Conservation (phyloP, 2,888 invertebrate species). For the Ditylenchus weischeri region DNA sequence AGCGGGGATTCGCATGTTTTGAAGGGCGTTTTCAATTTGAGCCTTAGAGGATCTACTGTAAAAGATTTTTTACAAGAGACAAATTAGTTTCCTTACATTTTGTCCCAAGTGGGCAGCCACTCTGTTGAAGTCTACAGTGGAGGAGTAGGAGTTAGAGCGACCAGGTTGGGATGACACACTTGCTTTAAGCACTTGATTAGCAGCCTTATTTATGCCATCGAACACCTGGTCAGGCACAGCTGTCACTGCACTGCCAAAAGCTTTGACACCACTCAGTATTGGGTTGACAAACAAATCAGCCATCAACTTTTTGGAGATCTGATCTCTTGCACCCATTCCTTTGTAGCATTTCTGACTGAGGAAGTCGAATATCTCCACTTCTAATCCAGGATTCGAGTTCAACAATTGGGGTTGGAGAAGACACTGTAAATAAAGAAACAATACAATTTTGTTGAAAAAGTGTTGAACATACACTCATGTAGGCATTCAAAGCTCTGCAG, state of each 20-base stretch:
- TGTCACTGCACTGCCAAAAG: conserved; percentile 72
- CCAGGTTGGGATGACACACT: not conserved
- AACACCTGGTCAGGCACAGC: conserved; percentile 83
- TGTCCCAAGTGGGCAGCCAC: conserved; percentile 44
- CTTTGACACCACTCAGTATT: conserved; percentile 77
- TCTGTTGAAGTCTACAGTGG: conserved; percentile 39
- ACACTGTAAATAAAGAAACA: conserved; percentile 11
- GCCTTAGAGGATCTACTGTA: no score
- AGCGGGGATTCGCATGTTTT: no score
- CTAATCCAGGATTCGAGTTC: conserved; percentile 68
- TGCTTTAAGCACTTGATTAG: conserved; percentile 58
- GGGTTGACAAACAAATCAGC: conserved; percentile 72
- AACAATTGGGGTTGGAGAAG: conserved; percentile 59
- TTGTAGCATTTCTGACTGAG: conserved; percentile 55
- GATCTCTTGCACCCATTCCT: conserved; percentile 6
- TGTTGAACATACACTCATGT: conserved; percentile 66
- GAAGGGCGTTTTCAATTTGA: no score
- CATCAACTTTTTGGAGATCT: conserved; percentile 55
- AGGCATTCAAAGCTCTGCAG: conserved; percentile 73
- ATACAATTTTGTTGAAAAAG: no score
- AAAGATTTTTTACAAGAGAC: no score
- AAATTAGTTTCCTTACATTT: conserved; percentile 22
- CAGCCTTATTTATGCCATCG: conserved; percentile 77
- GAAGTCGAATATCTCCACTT: conserved; percentile 56
- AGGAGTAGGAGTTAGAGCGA: conserved; percentile 11